These are phyloP conservation scores for Buceros bicornis DNA, from an alignment of 2,797 vertebrate species.

Conservation along the genomic window DNA sequence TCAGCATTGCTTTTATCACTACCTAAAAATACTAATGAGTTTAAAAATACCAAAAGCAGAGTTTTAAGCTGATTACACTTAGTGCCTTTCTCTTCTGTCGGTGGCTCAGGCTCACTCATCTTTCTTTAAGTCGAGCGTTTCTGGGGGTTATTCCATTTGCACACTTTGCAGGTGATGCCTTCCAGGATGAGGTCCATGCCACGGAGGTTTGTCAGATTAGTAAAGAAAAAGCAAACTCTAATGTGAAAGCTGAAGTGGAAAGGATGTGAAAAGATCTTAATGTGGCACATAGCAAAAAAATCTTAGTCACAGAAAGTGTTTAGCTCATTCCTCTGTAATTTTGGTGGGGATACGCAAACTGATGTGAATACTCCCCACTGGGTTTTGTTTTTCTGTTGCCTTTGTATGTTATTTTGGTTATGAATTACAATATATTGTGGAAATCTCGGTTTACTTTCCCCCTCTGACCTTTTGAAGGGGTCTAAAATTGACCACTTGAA, in stretches of 20 bases:
- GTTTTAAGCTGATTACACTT: constrained; percentile 14
- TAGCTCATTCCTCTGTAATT: neutral
- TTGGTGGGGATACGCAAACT: neutral
- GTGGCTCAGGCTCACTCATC: neutral
- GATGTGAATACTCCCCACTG: neutral
- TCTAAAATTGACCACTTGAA: neutral
- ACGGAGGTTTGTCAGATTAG: neutral
- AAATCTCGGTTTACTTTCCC: neutral
- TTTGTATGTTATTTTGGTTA: neutral
- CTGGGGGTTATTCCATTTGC: neutral
- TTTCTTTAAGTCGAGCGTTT: neutral
- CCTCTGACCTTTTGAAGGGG: neutral
- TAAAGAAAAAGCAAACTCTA: neutral
- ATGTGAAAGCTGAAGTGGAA: neutral
- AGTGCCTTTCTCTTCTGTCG: neutral
- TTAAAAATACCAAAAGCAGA: neutral
- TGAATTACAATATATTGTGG: neutral
- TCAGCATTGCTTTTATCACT: constrained; percentile 9
- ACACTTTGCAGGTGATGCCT: neutral
- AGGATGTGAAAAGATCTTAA: neutral
- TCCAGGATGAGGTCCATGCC: neutral
- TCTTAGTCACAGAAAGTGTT: neutral
- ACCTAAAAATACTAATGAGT: constrained; percentile 14
- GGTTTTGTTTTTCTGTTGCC: neutral
- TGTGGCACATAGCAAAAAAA: neutral